A percentile compares a stretch with the other conserved stretches of the same genome.
Conservation (phyloP, 2,113 vertebrate species). For the Pelvicachromis taeniatus region DNA sequence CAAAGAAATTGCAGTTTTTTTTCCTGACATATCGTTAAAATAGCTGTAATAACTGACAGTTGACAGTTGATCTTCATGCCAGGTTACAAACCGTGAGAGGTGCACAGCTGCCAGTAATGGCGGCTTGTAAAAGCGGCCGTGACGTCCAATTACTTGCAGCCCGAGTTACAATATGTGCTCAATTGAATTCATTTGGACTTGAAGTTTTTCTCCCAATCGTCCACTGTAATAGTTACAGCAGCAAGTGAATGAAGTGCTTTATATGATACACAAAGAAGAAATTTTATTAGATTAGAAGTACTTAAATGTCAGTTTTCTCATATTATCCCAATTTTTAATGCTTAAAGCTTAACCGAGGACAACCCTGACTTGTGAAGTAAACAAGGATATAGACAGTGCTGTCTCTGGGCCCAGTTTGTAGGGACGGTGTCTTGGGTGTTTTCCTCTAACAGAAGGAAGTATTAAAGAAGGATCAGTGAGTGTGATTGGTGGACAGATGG, state of each 20-base stretch:
- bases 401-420: not conserved
- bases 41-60: not conserved
- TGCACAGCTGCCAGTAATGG: not conserved
- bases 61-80: not conserved
- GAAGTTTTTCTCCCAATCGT: not conserved
- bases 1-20: not conserved
- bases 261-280: not conserved
- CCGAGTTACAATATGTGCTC: not conserved
- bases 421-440: slow-evolving; percentile 20
- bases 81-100: not conserved
- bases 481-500: slow-evolving; percentile 55
- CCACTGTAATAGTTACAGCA: not conserved
- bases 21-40: not conserved
- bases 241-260: not conserved
- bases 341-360: not conserved
- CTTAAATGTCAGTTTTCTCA: not conserved
- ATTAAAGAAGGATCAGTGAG: slow-evolving; percentile 48
- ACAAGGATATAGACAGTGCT: not conserved
- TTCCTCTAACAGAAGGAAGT: slow-evolving; percentile 46
- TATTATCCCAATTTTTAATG: not conserved
- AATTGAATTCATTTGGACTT: not conserved
- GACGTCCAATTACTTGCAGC: not conserved
- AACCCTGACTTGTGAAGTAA: slow-evolving; percentile 2
- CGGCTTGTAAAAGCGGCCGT: not conserved
- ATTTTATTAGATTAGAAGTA: not conserved